Conservation (phyloP, 2,113 vertebrate genomes). For the Lasiurus borealis region DNA sequence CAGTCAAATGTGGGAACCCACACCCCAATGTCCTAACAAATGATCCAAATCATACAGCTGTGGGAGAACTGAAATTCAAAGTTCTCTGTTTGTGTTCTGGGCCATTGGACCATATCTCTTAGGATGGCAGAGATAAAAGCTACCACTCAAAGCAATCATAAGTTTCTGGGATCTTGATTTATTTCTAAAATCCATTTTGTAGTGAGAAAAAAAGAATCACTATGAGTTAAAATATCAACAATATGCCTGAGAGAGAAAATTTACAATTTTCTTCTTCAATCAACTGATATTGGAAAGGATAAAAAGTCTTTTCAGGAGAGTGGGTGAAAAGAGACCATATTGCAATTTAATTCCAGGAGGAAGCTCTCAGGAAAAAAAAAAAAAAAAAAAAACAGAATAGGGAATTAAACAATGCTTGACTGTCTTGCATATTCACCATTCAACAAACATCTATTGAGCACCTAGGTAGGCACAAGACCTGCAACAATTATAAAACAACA, state of each 20-base stretch:
- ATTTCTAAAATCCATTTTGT: slow-evolving; percentile 73
- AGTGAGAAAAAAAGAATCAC: slow-evolving; percentile 34
- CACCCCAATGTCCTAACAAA: background rate
- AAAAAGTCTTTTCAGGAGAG: slow-evolving; percentile 63
- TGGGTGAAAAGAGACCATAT: slow-evolving; percentile 63
- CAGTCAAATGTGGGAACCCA: background rate
- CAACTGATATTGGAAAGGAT: slow-evolving; percentile 69
- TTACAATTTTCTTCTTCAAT: slow-evolving; percentile 77
- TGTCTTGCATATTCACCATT: background rate
- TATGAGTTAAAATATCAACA: slow-evolving; percentile 76
- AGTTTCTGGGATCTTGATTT: slow-evolving; percentile 72
- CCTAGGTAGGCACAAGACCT: background rate
- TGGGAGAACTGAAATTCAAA: slow-evolving; percentile 38
- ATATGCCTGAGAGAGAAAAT: slow-evolving; percentile 71
- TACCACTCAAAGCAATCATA: slow-evolving; percentile 56
- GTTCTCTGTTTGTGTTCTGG: background rate
- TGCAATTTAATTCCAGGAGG: slow-evolving; percentile 74
- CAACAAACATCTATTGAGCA: slow-evolving; percentile 20
- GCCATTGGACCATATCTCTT: background rate
- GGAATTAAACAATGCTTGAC: background rate
- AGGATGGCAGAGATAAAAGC: slow-evolving; percentile 52
- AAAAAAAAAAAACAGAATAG: background rate
- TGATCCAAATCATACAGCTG: background rate
- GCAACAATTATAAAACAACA: slow-evolving; percentile 28
- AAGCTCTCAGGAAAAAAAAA: slow-evolving; percentile 28